Conservation (phyloP, 2,797 vertebrate species). For the Euphonia xanthogaster region DNA sequence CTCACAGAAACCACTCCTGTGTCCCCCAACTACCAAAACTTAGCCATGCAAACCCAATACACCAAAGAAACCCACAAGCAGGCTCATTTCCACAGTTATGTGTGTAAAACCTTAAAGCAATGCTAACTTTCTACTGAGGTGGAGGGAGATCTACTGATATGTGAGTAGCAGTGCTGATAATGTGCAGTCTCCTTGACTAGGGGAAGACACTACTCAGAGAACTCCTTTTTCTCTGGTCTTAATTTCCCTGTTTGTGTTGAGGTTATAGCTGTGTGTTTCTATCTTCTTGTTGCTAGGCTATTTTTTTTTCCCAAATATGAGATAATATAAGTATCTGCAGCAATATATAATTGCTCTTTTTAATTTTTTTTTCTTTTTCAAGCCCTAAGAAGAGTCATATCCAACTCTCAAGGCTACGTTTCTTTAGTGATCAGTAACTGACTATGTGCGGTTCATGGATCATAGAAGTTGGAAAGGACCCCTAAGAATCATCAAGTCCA, state of each 20-base stretch:
- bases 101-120: neutral
- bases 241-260: neutral
- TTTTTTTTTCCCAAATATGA: neutral
- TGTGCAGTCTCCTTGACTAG: neutral
- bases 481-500: neutral
- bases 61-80: fast-evolving
- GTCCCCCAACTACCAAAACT: neutral
- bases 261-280: neutral
- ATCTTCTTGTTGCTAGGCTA: neutral
- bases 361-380: fast-evolving
- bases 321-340: neutral
- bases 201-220: neutral
- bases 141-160: neutral
- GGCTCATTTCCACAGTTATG: neutral
- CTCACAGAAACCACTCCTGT: neutral
- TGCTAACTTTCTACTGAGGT: neutral
- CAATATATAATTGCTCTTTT: neutral
- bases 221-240: neutral
- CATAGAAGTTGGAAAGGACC: neutral
- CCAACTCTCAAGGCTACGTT: neutral
- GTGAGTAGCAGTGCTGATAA: neutral
- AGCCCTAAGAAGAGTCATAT: neutral
- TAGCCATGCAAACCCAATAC: neutral
- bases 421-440: neutral
- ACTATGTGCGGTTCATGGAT: neutral